Percentiles rank a stretch among this genome's conserved stretches.
Evolutionary conservation across 2,888 invertebrate species (phyloP).

Genomic region (Prosopocoilus inquinatus): DNA sequence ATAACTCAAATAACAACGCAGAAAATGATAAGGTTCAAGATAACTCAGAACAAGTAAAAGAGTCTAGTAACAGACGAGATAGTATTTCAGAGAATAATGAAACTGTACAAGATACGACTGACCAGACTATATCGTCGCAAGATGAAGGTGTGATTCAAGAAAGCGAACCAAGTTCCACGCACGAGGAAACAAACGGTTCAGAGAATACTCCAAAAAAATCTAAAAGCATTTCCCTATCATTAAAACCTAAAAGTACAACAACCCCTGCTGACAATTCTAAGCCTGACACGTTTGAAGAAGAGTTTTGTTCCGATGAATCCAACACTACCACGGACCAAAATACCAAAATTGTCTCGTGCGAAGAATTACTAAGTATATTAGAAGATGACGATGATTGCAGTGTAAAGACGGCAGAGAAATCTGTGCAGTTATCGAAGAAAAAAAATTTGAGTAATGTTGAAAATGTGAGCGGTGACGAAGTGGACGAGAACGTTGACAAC

Average conservation of each 20-base stretch:
- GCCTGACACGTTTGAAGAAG: no score
- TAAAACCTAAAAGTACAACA: no score
- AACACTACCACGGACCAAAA: no score
- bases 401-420: neutral
- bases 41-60: neutral
- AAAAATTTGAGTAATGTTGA: conserved; percentile 3
- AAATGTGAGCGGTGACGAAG: neutral
- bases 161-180: no score
- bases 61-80: neutral
- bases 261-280: no score
- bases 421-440: neutral
- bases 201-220: no score
- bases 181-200: no score
- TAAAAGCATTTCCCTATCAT: no score
- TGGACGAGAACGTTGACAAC: neutral
- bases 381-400: neutral
- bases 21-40: neutral
- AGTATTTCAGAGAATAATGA: neutral
- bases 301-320: no score
- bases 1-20: neutral
- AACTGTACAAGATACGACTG: neutral
- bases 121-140: neutral
- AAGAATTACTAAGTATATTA: neutral
- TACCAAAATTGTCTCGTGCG: no score
- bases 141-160: neutral